Base-by-base conservation (phyloP, 1,140 invertebrate genomes). In the Aphidius gifuensis region DNA sequence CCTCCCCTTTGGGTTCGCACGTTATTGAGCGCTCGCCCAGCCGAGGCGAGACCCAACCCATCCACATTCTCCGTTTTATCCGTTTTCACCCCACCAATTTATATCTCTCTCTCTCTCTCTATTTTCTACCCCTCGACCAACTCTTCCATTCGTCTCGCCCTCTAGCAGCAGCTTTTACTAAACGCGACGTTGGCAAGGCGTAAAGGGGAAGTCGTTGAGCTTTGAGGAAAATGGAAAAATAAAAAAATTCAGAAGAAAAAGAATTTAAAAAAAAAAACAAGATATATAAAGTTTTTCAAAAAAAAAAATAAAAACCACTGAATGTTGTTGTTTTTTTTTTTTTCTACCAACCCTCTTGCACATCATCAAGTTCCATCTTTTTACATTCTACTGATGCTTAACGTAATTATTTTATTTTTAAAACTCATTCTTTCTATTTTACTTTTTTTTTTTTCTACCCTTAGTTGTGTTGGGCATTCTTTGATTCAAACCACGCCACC, bases 11-110 rank as follows among this genome's bases (percentile, higher is more conserved):
- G 72, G 76, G 71, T 82, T 81, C 78, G 79, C 78, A 80, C 78
- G 75, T 82, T 82, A 82, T 82, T 82, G 80, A 82, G 78, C 80
- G 79, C 76, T 80, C 78, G 78, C 74, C 76, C 76, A 79, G 77
- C 76, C 79, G 76, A 78, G 75, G 76, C 74, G 73, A 80, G 74
- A 77, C 72, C 74, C 73, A 79, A 77, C 77, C 78, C 78, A 80
- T 76, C 74, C 73, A 71, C 78, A 72, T 75, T 73, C 76, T 76
- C 74, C 72, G 68, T 74, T 73, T 71, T 77, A 71, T 75, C 73
- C 76, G 74, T 74, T 72, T 73, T 71, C 69, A 68, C 69, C 71
- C 71, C 74, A 68, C 39, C 47, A 40, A 21, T 59, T 21, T 23
- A 40, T 8, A 51, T 60, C 44, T 62, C 56, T 48, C 61, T 38